Base-by-base conservation (phyloP, 2,888 invertebrate species). In the Heliconius ethilla region DNA sequence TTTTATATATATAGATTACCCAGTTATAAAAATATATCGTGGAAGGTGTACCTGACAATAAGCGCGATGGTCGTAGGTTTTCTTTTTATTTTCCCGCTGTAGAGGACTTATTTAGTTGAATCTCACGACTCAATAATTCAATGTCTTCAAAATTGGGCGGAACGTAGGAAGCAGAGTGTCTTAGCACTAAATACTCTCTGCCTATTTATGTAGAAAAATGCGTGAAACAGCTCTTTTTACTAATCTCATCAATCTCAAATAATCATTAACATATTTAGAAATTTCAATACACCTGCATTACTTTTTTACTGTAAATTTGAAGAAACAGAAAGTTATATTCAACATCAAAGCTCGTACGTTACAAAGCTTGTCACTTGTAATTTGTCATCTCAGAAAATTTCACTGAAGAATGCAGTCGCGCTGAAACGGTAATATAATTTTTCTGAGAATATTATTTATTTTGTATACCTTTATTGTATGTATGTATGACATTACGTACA, bases 271-370 rank as follows among this genome's bases (percentile, higher is more conserved):
- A 27, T 29, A 18, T 29, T 29, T 33, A 66, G 65, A 29, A 33
- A 29, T 29, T 66, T 66, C 22, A 22, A 33, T 33, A 66, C 15
- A 22, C 27, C 13, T 29, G 25, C 62, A 63, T 11, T 63, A 27
- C 59, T 63, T 11, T 15, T 72, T 25, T 55, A 59, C 29, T 37
- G 72, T 77, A 55, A 25, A 74, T 74, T 65, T 63, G 75, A 78
- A 81, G 76, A 80, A 77, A 74, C 80, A 6, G 15, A 9, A 63
- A 27, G 27, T 11, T 62, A n/a, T 4, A 25, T 62, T 27, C 75
- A 76, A 89, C 88, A 90, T 93, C 92, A 93, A 92, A 92, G 89
- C 78, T 22, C 55, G 83, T 85, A 86, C 85, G 86, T 85, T 86
- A 87, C 86, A 87, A 87, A 87, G 85, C 78, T 77, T 85, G 85